These are phyloP conservation scores for Formica exsecta DNA, from an alignment of 1,140 invertebrate genomes.

Conservation along the genomic window DNA sequence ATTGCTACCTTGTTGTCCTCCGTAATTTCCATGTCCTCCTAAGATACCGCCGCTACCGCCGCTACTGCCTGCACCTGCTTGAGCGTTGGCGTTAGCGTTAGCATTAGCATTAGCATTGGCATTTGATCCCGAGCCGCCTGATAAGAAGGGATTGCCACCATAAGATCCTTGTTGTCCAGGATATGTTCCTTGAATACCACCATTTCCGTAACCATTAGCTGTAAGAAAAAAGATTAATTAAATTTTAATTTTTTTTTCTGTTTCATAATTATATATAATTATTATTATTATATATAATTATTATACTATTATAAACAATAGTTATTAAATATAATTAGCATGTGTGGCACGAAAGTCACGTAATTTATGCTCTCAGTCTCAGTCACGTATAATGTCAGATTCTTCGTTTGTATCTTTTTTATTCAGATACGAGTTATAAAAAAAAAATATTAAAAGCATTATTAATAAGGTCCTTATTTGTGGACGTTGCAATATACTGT, in stretches of 20 bases:
- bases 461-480: neutral
- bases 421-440: neutral
- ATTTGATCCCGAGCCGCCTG: conserved; percentile 35
- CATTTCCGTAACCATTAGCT: conserved; percentile 37
- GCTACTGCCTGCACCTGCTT: neutral
- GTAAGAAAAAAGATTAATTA: conserved; percentile 17
- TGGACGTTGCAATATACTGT: neutral
- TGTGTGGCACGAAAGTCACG: neutral
- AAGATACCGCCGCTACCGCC: neutral
- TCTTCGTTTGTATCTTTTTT: neutral
- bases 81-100: conserved; percentile 61
- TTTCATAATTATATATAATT: neutral
- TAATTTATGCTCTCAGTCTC: conserved; percentile 55
- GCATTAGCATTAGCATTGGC: conserved; percentile 53
- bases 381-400: conserved; percentile 26
- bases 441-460: conserved; percentile 18
- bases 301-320: neutral
- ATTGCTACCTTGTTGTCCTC: conserved; percentile 1
- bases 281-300: neutral
- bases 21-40: neutral
- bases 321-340: neutral
- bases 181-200: conserved; percentile 2
- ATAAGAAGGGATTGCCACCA: conserved; percentile 64
- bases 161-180: conserved; percentile 21
- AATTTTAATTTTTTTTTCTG: neutral